A percentile compares a stretch with the other conserved stretches of the same genome.
Conservation (phyloP, 2,888 invertebrate genomes). For the Augochlorella aurata region DNA sequence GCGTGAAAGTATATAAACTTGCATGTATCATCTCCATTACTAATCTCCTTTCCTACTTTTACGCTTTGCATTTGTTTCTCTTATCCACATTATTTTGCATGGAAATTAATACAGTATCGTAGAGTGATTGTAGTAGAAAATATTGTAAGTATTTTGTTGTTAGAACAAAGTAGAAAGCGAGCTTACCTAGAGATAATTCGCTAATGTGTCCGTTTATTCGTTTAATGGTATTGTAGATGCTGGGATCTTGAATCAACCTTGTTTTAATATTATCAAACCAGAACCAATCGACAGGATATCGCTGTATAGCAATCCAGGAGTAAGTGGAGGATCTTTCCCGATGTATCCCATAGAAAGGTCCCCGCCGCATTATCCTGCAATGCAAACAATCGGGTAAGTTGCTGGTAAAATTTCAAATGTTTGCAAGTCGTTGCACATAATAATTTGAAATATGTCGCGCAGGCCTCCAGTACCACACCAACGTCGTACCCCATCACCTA, state of each 20-base stretch:
- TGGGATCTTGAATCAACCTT: conserved; percentile 64
- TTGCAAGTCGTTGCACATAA: neutral
- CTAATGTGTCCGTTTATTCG: neutral
- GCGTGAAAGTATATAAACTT: conserved; percentile 65
- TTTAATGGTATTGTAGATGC: conserved; percentile 63
- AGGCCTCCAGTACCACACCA: conserved; percentile 71
- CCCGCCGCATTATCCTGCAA: conserved; percentile 56
- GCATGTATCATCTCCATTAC: conserved; percentile 42
- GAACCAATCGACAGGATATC: conserved; percentile 72
- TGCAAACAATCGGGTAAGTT: conserved; percentile 67
- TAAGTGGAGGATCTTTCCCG: conserved; percentile 60
- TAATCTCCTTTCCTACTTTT: conserved; percentile 12
- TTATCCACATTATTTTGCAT: neutral
- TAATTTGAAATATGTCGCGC: conserved; percentile 34
- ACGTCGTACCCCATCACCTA: conserved; percentile 72
- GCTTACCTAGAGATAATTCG: neutral
- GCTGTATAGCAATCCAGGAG: conserved; percentile 58
- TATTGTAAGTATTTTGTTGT: neutral
- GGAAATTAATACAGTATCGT: neutral
- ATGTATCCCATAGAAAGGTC: conserved; percentile 63
- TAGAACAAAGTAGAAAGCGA: neutral
- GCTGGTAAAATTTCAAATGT: neutral
- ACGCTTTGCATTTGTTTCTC: conserved; percentile 20
- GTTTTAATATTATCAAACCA: conserved; percentile 73
- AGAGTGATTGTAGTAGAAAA: neutral